Evolutionary conservation across 1,140 invertebrate genomes (phyloP).

Genomic region (Drosophila ananassae): DNA sequence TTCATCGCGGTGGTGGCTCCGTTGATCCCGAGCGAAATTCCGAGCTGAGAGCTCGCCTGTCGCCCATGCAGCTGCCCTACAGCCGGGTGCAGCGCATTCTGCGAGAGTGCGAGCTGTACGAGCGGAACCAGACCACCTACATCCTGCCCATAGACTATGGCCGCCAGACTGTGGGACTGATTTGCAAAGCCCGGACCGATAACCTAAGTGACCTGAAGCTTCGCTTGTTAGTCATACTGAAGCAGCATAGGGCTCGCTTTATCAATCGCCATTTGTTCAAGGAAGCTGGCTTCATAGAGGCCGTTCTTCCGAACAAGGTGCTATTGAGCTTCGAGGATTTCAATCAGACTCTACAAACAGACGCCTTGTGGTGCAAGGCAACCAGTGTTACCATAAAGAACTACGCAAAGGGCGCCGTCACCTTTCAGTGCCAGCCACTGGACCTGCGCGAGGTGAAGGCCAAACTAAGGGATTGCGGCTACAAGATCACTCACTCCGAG

Average conservation of each 20-base stretch:
- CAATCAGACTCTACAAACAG: slow-evolving; percentile 26
- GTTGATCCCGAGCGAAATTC: slow-evolving; percentile 39
- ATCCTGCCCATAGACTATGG: slow-evolving; percentile 41
- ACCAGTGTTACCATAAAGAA: slow-evolving; percentile 19
- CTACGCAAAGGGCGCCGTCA: slow-evolving; percentile 25
- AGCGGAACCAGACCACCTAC: slow-evolving; percentile 27
- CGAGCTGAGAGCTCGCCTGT: slow-evolving; percentile 20
- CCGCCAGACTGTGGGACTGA: slow-evolving; percentile 27
- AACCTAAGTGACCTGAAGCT: slow-evolving; percentile 32
- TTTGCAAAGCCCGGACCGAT: slow-evolving; percentile 54
- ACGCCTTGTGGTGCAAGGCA: slow-evolving; percentile 57
- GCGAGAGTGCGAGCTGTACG: slow-evolving; percentile 45
- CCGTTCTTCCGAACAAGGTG: slow-evolving; percentile 17
- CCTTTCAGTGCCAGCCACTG: slow-evolving; percentile 50
- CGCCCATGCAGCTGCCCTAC: slow-evolving; percentile 32
- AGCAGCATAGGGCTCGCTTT: slow-evolving; percentile 33
- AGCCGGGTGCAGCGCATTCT: slow-evolving; percentile 42
- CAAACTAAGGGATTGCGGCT: slow-evolving; percentile 39
- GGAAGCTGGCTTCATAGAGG: slow-evolving; percentile 54
- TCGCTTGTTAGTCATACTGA: slow-evolving; percentile 31
- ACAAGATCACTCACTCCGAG: slow-evolving; percentile 42
- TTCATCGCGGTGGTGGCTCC: slow-evolving; percentile 52
- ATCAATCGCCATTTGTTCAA: slow-evolving; percentile 34
- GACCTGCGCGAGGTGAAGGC: slow-evolving; percentile 34
- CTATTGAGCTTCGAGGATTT: slow-evolving; percentile 16